Evolutionary conservation across 2,113 vertebrate species (phyloP).

Genomic region (Grus americana): DNA sequence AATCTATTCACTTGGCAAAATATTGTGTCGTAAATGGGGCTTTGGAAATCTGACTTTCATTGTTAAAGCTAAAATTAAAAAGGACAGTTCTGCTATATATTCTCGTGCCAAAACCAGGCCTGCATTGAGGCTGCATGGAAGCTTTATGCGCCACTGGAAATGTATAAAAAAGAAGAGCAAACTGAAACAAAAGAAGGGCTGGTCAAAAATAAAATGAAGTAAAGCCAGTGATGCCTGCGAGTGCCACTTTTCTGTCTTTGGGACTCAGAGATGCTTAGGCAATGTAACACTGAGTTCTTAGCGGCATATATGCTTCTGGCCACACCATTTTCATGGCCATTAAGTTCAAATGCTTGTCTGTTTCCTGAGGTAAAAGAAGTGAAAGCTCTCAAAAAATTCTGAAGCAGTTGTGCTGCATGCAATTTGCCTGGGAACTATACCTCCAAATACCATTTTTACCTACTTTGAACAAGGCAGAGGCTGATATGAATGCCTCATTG

Average conservation of each 20-base stretch:
- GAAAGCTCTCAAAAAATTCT: not conserved
- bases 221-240: not conserved
- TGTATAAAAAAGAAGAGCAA: not conserved
- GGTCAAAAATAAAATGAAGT: not conserved
- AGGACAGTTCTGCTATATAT: not conserved
- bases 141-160: not conserved
- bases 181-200: not conserved
- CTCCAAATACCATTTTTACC: conserved; percentile 7
- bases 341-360: conserved; percentile 35
- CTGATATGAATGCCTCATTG: not conserved
- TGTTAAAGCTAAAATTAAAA: conserved; percentile 28
- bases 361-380: conserved; percentile 29
- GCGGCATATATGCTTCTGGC: not conserved
- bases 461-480: not conserved
- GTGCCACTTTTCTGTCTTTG: not conserved
- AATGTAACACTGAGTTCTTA: not conserved
- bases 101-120: not conserved
- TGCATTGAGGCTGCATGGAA: not conserved
- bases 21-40: not conserved
- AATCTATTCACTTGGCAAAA: conserved; percentile 26
- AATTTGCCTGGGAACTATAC: not conserved
- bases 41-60: conserved; percentile 40
- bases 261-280: not conserved
- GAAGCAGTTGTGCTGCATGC: not conserved
- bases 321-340: conserved; percentile 30